These are phyloP conservation scores for Spicauda simplicius DNA, from an alignment of 2,888 invertebrate species.

Conservation along the genomic window DNA sequence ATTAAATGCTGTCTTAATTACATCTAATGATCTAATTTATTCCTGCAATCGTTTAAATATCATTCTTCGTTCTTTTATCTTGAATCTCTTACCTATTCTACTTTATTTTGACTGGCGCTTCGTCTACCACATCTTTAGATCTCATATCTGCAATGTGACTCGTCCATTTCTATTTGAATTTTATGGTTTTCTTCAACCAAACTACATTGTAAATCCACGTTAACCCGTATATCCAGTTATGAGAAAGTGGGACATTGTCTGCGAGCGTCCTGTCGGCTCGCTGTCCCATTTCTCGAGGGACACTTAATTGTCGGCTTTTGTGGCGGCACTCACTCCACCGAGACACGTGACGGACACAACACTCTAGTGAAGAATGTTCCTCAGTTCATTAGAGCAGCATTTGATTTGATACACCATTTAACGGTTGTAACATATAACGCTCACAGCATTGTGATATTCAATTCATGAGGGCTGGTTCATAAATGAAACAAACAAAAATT, in stretches of 20 bases:
- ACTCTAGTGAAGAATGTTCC: conserved; percentile 7
- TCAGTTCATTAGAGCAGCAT: background rate
- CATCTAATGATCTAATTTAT: too few species aligned
- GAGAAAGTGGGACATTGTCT: conserved; percentile 8
- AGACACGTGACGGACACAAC: conserved; percentile 18
- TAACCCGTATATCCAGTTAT: conserved; percentile 4
- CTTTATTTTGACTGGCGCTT: too few species aligned
- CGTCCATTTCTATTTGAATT: background rate
- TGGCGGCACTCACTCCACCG: conserved; percentile 7
- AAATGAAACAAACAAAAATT: too few species aligned
- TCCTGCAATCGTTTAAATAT: too few species aligned
- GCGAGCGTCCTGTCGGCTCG: conserved; percentile 8
- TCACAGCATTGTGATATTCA: too few species aligned
- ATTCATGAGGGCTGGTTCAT: too few species aligned
- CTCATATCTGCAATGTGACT: too few species aligned
- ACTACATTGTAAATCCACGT: background rate
- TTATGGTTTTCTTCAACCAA: background rate
- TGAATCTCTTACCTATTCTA: too few species aligned
- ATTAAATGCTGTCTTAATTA: too few species aligned
- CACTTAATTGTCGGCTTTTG: conserved; percentile 25
- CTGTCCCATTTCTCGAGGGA: conserved; percentile 31
- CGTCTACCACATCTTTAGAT: too few species aligned
- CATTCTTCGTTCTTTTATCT: too few species aligned
- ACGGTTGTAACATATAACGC: too few species aligned
- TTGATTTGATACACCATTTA: background rate